Evolutionary conservation across 2,797 vertebrate species (phyloP).

Genomic region (Diplodus puntazzo): DNA sequence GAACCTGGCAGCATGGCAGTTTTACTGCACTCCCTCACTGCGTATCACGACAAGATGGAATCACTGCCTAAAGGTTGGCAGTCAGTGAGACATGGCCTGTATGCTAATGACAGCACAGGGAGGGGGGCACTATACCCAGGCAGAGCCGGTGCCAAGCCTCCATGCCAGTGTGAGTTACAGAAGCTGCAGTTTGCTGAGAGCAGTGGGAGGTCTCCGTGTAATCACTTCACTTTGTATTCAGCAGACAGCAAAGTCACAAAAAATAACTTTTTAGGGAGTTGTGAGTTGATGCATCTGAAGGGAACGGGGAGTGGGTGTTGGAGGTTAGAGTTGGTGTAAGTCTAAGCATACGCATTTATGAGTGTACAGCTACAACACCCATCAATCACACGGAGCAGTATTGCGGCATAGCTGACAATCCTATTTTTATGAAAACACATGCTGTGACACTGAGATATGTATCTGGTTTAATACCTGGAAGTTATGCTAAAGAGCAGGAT

Average conservation of each 20-base stretch:
- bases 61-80: conserved; percentile 80
- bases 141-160: conserved; percentile 58
- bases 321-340: conserved; percentile 21
- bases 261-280: conserved; percentile 45
- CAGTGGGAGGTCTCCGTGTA: conserved; percentile 70
- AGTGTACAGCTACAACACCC: conserved; percentile 11
- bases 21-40: conserved; percentile 76
- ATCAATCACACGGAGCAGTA: conserved; percentile 35
- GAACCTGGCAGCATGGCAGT: conserved; percentile 74
- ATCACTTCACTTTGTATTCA: conserved; percentile 78
- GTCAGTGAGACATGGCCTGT: conserved; percentile 76
- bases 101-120: conserved; percentile 77
- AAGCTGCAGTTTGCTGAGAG: conserved; percentile 66
- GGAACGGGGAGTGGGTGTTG: conserved; percentile 18
- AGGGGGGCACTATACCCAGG: conserved; percentile 38
- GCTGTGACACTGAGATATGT: conserved; percentile 24
- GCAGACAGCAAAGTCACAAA: conserved; percentile 66
- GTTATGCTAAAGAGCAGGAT: conserved; percentile 40
- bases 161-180: conserved; percentile 64
- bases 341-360: conserved; percentile 35
- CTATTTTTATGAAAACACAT: conserved; percentile 45
- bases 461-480: conserved; percentile 18
- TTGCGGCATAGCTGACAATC: conserved; percentile 14
- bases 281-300: conserved; percentile 45
- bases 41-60: conserved; percentile 77